Evolutionary conservation across 2,888 invertebrate genomes (phyloP).

Genomic region (Melipona beecheii): DNA sequence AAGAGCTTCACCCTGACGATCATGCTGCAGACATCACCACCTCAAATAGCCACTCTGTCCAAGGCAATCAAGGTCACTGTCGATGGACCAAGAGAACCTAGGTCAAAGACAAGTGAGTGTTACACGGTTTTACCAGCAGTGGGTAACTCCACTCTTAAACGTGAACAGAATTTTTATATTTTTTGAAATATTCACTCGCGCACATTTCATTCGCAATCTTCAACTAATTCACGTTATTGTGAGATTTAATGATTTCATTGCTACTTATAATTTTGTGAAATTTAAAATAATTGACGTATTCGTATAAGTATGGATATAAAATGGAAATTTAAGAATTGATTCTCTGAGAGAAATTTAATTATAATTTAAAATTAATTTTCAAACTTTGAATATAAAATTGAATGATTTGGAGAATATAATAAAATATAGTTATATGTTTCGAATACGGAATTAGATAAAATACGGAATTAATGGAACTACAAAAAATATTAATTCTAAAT

Average conservation of each 20-base stretch:
- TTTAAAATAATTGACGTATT: no score
- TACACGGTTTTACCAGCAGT: conserved; percentile 58
- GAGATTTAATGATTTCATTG: no score
- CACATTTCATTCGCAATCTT: no score
- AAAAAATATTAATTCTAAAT: background rate
- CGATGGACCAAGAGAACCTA: conserved; percentile 81
- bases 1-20: conserved; percentile 83
- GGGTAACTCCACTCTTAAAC: conserved; percentile 50
- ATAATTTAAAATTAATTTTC: background rate
- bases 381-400: no score
- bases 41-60: conserved; percentile 81
- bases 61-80: conserved; percentile 83
- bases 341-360: background rate
- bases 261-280: no score
- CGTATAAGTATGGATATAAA: background rate
- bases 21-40: conserved; percentile 83
- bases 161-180: background rate
- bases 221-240: no score
- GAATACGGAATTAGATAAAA: background rate
- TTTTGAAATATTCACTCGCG: background rate
- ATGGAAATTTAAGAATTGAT: background rate
- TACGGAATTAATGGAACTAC: background rate
- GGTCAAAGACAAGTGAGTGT: conserved; percentile 82
- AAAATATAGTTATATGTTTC: no score
- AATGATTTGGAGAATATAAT: no score